A percentile compares a stretch with the other conserved stretches of the same genome.
phyloP scores from a whole-genome alignment of 2,797 vertebrate genomes.

The Acanthopagrus latus region DNA sequence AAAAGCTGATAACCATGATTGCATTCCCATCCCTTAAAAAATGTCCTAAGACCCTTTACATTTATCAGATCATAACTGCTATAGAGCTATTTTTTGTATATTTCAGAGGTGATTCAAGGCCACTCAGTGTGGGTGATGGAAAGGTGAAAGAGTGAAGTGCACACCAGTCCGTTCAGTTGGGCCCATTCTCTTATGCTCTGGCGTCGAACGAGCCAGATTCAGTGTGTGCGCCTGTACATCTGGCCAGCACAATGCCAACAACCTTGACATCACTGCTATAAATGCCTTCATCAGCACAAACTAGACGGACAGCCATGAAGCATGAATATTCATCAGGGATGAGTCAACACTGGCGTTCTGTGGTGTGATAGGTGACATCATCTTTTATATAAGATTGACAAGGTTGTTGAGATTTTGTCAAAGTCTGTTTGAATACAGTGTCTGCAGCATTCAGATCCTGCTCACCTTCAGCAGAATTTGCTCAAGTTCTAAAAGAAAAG shows the following conservation, averaged over 20 bases:
- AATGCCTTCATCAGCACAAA: conserved; percentile 48
- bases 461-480: background rate
- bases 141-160: too few species aligned
- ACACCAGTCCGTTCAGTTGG: too few species aligned
- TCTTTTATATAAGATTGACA: background rate
- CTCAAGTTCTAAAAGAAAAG: background rate
- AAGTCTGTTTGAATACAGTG: background rate
- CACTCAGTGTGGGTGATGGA: too few species aligned
- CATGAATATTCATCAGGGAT: conserved; percentile 54
- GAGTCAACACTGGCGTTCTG: conserved; percentile 36
- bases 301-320: conserved; percentile 11
- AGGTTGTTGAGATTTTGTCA: background rate
- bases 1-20: background rate
- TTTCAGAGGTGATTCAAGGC: too few species aligned
- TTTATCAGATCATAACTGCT: too few species aligned
- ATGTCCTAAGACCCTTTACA: background rate
- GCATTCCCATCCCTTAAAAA: background rate
- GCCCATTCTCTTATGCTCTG: background rate
- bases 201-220: background rate
- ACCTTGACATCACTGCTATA: conserved; percentile 32
- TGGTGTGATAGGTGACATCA: background rate
- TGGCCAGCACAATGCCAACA: conserved; percentile 6
- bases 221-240: background rate
- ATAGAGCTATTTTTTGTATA: background rate
- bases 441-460: background rate